A percentile compares a stretch with the other conserved stretches of the same genome.
Conservation (phyloP, 1,140 invertebrate species). For the Zeugodacus cucurbitae region DNA sequence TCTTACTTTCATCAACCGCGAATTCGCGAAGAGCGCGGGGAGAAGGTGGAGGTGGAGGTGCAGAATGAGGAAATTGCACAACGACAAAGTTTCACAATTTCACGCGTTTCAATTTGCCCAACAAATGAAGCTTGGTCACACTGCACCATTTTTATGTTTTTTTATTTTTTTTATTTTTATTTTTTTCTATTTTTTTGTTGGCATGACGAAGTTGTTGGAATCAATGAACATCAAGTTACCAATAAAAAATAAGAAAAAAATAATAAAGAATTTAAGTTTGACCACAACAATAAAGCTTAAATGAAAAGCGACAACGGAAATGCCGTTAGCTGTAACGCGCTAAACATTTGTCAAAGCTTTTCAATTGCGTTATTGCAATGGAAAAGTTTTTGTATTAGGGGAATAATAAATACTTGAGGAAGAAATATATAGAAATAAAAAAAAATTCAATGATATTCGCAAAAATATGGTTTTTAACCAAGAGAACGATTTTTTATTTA, state of each 20-base stretch:
- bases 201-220: not conserved
- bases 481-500: no score
- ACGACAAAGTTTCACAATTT: not conserved
- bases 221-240: not conserved
- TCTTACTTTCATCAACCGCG: not conserved
- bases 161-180: not conserved
- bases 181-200: not conserved
- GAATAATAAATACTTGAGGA: no score
- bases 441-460: no score
- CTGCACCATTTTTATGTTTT: not conserved
- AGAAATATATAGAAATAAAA: no score
- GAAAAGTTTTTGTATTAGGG: not conserved
- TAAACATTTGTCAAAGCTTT: not conserved
- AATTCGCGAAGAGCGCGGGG: not conserved
- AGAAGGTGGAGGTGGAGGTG: not conserved
- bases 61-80: not conserved
- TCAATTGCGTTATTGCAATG: not conserved
- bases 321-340: not conserved
- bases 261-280: not conserved
- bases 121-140: not conserved
- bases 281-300: not conserved
- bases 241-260: no score
- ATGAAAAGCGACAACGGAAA: not conserved
- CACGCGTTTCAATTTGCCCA: not conserved
- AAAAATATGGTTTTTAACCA: no score